Base-by-base conservation (phyloP, 1,140 invertebrate genomes). In the Theocolax elegans region DNA sequence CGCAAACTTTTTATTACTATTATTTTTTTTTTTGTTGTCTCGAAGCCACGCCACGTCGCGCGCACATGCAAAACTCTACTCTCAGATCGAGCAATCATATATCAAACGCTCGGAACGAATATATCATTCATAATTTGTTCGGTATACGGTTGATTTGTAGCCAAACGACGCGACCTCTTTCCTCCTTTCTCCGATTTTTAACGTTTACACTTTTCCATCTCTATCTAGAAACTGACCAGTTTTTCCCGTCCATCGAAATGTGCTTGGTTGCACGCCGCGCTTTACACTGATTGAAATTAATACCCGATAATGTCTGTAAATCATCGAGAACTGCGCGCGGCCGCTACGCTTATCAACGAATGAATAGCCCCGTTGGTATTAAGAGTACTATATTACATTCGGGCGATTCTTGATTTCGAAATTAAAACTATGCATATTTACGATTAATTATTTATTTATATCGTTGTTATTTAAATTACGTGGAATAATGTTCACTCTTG, bases 51-150 rank as follows among this genome's bases (percentile, higher is more conserved):
- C 21, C n/a, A n/a, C n/a, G n/a, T n/a, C n/a, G n/a, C n/a, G n/a
- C n/a, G n/a, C n/a, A n/a, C n/a, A n/a, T n/a, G n/a, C n/a, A n/a
- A n/a, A n/a, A n/a, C n/a, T n/a, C n/a, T n/a, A n/a, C n/a, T n/a
- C n/a, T n/a, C n/a, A 38, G 49, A 58, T 67, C 19, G 3, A 12
- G 31, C 23, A 9, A 75, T 76, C 81, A 79, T 82, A 83, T 83
- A 85, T 85, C 79, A 85, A 83, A 78, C 76, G 76, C 65, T 77
- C 79, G 73, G 74, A 81, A 83, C 81, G 82, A 82, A 85, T 85
- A 85, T 84, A 85, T 85, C 83, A 84, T 84, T 85, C 82, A 84
- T 85, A 84, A 85, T 85, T 85, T 85, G 83, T 84, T 85, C 82
- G 71, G 77, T 81, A 81, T 75, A n/a, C n/a, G 79, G 78, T 85